Evolutionary conservation across 2,113 vertebrate species (phyloP), one percentile per base, ranked within the genome.

Genomic region (Crotophaga sulcirostris): DNA sequence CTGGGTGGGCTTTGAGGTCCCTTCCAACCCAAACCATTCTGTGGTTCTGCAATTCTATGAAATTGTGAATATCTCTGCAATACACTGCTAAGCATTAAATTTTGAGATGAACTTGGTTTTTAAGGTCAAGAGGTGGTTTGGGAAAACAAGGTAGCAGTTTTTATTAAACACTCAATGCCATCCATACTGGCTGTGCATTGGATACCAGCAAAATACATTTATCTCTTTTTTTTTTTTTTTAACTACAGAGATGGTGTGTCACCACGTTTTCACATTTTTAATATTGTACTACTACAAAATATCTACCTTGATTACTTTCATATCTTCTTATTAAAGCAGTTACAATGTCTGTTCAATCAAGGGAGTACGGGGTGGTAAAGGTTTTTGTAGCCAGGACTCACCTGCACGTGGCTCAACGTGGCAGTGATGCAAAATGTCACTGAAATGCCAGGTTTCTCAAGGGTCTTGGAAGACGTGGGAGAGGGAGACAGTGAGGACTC

Each of bases 401-500:
- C 5, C 40, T 24, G 45, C 51, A 10, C 0, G 15, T 54, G 16
- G 24, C 19, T 47, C n/a, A 3, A 19, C 31, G 2, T 0, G 4
- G 42, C 34, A 70, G 45, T 0, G n/a, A 16, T 31, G 56, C 9
- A 56, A 5, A 31, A 24, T 2, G 19, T 13, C 12, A 28, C 3
- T 31, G 52, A 31, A 44, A 51, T 15, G 31, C 17, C 13, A 2
- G 7, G 26, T 3, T 34, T 49, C 10, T 9, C 33, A 8, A 63
- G 11, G 26, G 11, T 26, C 29, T 55, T 2, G 0, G 8, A 28
- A 75, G 47, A 34, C 4, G 0, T 0, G 26, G 56, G 51, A 82
- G 38, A 67, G 68, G 31, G 13, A 26, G 66, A 2, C 0, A 11
- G 13, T 17, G 59, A 87, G 45, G 64, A 2, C 34, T 28, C 23